phyloP scores from a whole-genome alignment of 2,113 vertebrate genomes.

The Nothoprocta pentlandii region DNA sequence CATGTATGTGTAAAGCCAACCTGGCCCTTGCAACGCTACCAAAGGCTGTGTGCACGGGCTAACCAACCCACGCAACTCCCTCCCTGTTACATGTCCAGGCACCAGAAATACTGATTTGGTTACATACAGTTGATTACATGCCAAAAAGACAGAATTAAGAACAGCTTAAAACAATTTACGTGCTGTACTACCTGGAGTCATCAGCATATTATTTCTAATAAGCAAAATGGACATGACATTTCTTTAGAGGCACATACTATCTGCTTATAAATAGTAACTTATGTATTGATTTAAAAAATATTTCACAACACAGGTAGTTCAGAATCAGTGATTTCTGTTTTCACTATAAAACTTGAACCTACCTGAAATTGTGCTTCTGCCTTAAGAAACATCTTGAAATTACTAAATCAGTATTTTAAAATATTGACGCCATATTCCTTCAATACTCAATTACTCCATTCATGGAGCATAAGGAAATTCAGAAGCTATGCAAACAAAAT shows the following conservation, averaged over 20 bases:
- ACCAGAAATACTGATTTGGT: not conserved
- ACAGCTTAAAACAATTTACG: not conserved
- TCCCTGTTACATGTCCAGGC: not conserved
- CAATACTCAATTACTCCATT: not conserved
- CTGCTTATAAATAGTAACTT: not conserved
- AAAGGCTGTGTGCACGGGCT: not conserved
- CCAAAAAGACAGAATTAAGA: not conserved
- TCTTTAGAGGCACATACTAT: not conserved
- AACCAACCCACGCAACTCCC: conserved; percentile 3
- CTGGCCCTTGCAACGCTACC: not conserved
- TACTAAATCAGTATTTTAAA: not conserved
- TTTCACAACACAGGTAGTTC: not conserved
- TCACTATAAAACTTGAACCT: not conserved
- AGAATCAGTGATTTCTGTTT: not conserved
- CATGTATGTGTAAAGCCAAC: not conserved
- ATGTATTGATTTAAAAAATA: not conserved
- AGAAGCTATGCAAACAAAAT: not conserved
- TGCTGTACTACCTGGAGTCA: not conserved
- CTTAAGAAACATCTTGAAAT: not conserved
- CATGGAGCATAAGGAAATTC: not conserved
- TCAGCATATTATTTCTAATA: not conserved
- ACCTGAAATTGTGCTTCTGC: not conserved
- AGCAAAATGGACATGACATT: not conserved
- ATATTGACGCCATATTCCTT: not conserved
- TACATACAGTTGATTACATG: not conserved